Evolutionary conservation across 2,113 vertebrate species (phyloP), one percentile per base, ranked within the genome.

Genomic region (Phocoena phocoena): DNA sequence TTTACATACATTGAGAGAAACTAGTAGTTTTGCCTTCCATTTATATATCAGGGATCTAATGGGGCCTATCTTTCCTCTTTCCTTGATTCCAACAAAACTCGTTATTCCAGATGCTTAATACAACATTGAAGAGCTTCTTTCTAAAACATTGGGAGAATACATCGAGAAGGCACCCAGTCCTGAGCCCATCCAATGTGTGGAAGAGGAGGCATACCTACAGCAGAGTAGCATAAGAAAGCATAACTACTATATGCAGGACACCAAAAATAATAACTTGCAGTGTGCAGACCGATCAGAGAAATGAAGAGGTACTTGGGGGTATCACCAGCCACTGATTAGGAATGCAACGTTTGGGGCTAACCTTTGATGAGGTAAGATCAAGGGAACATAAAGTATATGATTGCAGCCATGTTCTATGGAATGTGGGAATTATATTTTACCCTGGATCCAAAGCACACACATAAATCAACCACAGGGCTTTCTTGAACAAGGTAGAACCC

Each of bases 351-450:
- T 86, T 84, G 55, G 74, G 65, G 50, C 55, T 76, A 92, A 84
- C 68, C 92, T 98, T 97, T 94, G 91, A 97, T 96, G 93, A 96
- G 83, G 62, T 62, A 62, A 93, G 93, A 97, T 80, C 81, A 95
- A 92, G 77, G 86, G 13, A 17, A n/a, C 38, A 53, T 26, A 70
- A 2, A 80, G 23, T 28, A 41, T 74, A 91, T 93, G 88, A 91
- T 76, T 95, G 77, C 44, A 93, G 86, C 25, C 70, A 28, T 74
- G n/a, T 86, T 92, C 92, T 44, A 94, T 55, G 50, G 58, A 93
- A 91, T 95, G 77, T 93, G 70, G 50, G 68, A 93, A 86, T 96
- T 95, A 96, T 47, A 90, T 96, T 94, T 96, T 74, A 95, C 38
- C 26, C 13, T 23, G 71, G 47, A 70, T 91, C 62, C 73, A 68